phyloP scores from a whole-genome alignment of 2,113 vertebrate species.

The Synchiropus splendidus region DNA sequence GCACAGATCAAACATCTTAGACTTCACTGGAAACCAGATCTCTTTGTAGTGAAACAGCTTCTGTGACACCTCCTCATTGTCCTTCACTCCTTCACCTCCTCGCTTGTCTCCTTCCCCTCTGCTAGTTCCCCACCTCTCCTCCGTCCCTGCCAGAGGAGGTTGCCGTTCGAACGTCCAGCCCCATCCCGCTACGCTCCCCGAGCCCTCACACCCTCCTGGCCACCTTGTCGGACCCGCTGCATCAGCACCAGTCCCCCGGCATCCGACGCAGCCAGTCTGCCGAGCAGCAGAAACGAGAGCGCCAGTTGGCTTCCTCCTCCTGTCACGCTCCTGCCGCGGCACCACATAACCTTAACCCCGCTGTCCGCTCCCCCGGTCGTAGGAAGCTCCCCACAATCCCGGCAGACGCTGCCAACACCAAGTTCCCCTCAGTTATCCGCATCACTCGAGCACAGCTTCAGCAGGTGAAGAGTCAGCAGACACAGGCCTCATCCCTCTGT shows the following conservation, averaged over 20 bases:
- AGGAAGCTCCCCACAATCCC: conserved; percentile 84
- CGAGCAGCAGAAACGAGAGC: conserved; percentile 65
- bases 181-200: conserved; percentile 73
- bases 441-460: conserved; percentile 85
- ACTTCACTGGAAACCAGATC: too few relatives aligned
- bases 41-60: too few relatives aligned
- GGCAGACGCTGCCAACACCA: conserved; percentile 71
- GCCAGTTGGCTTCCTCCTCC: conserved; percentile 56
- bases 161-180: conserved; percentile 69
- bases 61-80: conserved; percentile 2
- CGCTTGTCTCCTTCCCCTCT: conserved; percentile 48
- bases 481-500: conserved; percentile 9
- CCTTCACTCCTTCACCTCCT: conserved; percentile 35
- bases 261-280: conserved; percentile 78
- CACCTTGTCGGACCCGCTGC: conserved; percentile 73
- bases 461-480: conserved; percentile 75
- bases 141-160: conserved; percentile 75
- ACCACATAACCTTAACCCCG: conserved; percentile 41
- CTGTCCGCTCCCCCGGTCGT: conserved; percentile 63
- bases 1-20: too few relatives aligned
- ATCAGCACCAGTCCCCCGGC: conserved; percentile 65
- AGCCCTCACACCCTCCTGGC: conserved; percentile 75
- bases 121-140: conserved; percentile 83
- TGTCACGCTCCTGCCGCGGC: conserved; percentile 69
- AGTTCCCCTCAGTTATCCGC: conserved; percentile 84